Evolutionary conservation across 2,113 vertebrate species (phyloP), one percentile per base, ranked within the genome.

Genomic region (Archilochus colubris): DNA sequence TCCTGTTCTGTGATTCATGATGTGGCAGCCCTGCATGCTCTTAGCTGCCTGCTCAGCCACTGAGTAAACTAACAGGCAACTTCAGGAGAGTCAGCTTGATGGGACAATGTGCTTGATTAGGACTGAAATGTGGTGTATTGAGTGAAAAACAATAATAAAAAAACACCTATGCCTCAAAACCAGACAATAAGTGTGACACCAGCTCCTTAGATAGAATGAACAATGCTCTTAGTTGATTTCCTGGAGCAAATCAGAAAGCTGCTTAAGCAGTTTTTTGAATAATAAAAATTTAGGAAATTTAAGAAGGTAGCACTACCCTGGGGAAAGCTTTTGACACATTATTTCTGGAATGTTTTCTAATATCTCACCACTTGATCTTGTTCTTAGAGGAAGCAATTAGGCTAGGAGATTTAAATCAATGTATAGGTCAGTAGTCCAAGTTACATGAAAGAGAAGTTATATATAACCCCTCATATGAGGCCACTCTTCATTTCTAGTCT

Each of bases 401-500:
- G 10, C 9, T n/a, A 43, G 6, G 5, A 83, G 8, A 57, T 62
- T 50, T 78, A 76, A 90, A 62, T 79, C 7, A 44, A 15, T 1
- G 58, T 69, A 4, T 1, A 64, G 36, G n/a, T 80, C 57, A 67
- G 46, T 19, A 69, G 8, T 51, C 6, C 4, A 46, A 58, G 9
- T 58, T 33, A 25, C 4, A 12, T 12, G 8, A 46, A 51, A 28
- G 51, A 57, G 20, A 74, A 20, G 16, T 38, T 64, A 31, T 17
- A 1, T 27, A 6, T 83, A 6, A 3, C 5, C 21, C 31, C 4
- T n/a, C 6, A 10, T 21, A 0, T 14, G 14, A 67, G 14, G 6
- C 2, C 0, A 0, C 0, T 11, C 6, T 67, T 51, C 0, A 0
- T 44, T 40, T 40, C 40, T 13, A 40, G 36, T 30, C 18, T 78